Evolutionary conservation across 2,797 vertebrate species (phyloP), one percentile per base, ranked within the genome.

Genomic region (Pseudopleuronectes americanus): DNA sequence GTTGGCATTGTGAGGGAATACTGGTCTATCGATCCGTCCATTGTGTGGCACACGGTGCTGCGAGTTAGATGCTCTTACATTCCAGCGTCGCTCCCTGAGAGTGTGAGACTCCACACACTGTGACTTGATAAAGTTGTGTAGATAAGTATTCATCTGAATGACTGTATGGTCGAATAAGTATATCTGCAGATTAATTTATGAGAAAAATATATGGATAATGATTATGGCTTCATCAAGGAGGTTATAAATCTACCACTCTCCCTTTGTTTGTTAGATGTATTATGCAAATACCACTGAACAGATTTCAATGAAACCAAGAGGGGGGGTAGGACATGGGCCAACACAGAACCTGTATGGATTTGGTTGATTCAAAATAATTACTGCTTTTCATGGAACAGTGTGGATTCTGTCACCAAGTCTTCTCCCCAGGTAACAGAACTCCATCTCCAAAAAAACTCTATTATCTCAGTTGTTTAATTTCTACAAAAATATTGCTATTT

Each of bases 21-120:
- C 75, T 56, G 70, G 62, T 57, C 57, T 61, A 87, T 91, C 31
- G 85, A 90, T 90, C 82, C 7, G 64, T 36, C 81, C 64, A 64
- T 87, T 84, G 85, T 84, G 74, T 77, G 75, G 71, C 59, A 26
- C 55, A 61, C 71, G 24, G 80, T 9, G 63, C 74, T 72, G 69
- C 23, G 28, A 64, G 77, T 74, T 78, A 22, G 69, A 74, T 70
- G 54, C 54, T 80, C 69, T 45, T 41, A 51, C 47, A 47, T 61
- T 52, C 62, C 60, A 13, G 75, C 68, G 13, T 14, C 0, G 24
- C 58, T 73, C 24, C 1, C 53, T 31, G 51, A 53, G 59, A 55
- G 64, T 28, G 53, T 52, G 60, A 31, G 38, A 64, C 47, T 21
- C 45, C 47, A 63, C 79, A 9, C 1, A 7, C 74, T 71, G 72